phyloP scores from a whole-genome alignment of 2,797 vertebrate species.

The Anabacerthia variegaticeps region DNA sequence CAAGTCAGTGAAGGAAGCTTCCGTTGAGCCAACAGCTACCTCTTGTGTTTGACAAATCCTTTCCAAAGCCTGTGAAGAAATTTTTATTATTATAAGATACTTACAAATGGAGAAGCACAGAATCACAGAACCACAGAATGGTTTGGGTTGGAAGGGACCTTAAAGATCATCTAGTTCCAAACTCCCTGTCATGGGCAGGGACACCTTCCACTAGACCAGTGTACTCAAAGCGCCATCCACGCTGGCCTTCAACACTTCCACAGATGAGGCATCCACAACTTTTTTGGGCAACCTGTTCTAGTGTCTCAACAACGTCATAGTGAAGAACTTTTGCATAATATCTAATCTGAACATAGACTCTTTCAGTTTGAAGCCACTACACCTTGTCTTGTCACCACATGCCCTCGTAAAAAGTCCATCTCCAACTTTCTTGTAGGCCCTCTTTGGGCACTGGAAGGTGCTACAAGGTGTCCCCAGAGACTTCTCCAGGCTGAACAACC shows the following conservation, averaged over 20 bases:
- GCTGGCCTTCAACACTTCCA: not conserved
- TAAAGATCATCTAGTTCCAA: not conserved
- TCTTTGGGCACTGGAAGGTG: not conserved
- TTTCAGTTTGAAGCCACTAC: not conserved
- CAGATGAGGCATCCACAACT: not conserved
- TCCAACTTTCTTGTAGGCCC: not conserved
- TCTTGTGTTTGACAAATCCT: not conserved
- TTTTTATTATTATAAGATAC: not conserved
- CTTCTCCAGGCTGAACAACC: not conserved
- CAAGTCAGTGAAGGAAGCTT: not conserved
- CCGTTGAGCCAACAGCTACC: not conserved
- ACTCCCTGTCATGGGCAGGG: not conserved
- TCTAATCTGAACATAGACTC: not conserved
- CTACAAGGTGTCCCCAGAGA: not conserved
- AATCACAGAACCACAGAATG: not conserved
- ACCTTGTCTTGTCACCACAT: not conserved
- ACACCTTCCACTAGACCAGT: not conserved
- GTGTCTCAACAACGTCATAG: not conserved
- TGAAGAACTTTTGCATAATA: not conserved
- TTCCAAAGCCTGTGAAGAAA: not conserved
- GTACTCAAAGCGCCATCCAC: not conserved
- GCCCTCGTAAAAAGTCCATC: not conserved
- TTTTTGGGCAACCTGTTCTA: not conserved
- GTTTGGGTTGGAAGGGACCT: not conserved
- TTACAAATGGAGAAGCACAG: not conserved